A percentile compares a stretch with the other conserved stretches of the same genome.
phyloP scores from a whole-genome alignment of 2,113 vertebrate species.

The Aspidoscelis tigris region DNA sequence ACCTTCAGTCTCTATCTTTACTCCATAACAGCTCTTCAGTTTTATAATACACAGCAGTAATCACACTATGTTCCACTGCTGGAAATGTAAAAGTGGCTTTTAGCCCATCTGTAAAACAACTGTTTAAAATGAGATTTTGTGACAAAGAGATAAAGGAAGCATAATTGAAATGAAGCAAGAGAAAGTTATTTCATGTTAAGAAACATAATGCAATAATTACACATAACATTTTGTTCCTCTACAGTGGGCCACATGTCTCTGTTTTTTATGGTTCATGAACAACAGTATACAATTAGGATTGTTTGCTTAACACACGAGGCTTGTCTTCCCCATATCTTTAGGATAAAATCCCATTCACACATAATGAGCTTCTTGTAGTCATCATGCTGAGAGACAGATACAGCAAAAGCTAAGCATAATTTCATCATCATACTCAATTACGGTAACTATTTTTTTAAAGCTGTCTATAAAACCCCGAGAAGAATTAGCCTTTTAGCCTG shows the following conservation, averaged over 20 bases:
- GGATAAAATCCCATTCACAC: background rate
- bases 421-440: background rate
- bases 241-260: background rate
- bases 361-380: background rate
- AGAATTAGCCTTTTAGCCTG: background rate
- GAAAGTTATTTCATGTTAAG: constrained; percentile 26
- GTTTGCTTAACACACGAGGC: background rate
- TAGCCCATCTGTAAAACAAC: constrained; percentile 55
- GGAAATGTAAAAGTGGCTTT: constrained; percentile 7
- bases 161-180: constrained; percentile 46
- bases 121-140: constrained; percentile 50
- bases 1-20: accelerated
- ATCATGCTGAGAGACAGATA: background rate
- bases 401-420: background rate
- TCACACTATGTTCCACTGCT: constrained; percentile 32
- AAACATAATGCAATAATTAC: background rate
- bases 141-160: constrained; percentile 28
- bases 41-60: constrained; percentile 2
- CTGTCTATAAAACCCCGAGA: background rate
- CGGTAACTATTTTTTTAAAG: background rate
- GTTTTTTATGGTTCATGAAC: background rate
- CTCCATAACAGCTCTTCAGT: background rate
- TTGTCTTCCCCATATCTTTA: background rate
- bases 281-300: background rate
- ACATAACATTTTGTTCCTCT: background rate